A percentile compares a stretch with the other conserved stretches of the same genome.
phyloP scores from a whole-genome alignment of 1,140 invertebrate genomes.

The Macrostomum lignano region DNA sequence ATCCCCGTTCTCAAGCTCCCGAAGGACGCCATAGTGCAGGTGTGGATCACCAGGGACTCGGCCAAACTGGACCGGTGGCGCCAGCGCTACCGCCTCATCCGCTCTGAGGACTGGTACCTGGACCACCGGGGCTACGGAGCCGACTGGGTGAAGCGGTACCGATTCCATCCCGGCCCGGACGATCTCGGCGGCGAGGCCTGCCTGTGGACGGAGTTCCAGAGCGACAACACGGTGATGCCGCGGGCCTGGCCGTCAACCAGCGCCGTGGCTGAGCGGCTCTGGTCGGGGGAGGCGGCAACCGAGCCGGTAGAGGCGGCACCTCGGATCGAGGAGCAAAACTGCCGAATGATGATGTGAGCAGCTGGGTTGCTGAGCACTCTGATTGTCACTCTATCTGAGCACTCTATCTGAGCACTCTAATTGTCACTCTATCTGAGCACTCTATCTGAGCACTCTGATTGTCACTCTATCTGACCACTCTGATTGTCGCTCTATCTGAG shows the following conservation, averaged over 20 bases:
- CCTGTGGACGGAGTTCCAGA: conserved; percentile 62
- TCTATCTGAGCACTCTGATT: too few species aligned
- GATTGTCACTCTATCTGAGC: too few species aligned
- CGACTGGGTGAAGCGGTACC: conserved; percentile 13
- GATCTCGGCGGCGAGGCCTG: conserved; percentile 56
- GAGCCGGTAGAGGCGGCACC: too few species aligned
- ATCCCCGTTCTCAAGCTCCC: background rate
- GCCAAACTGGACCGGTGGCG: conserved; percentile 16
- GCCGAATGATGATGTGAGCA: too few species aligned
- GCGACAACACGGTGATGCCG: conserved; percentile 33
- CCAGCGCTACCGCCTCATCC: conserved; percentile 14
- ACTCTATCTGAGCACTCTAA: too few species aligned
- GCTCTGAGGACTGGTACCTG: conserved; percentile 21
- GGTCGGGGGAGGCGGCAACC: too few species aligned
- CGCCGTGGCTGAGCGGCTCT: too few species aligned
- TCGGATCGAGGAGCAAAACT: too few species aligned
- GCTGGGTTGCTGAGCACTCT: too few species aligned
- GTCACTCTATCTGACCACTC: too few species aligned
- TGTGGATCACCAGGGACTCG: conserved; percentile 19
- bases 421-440: too few species aligned
- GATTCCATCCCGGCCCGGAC: conserved; percentile 1
- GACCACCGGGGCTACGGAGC: conserved; percentile 20
- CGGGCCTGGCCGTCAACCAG: conserved; percentile 13
- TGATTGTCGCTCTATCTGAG: too few species aligned
- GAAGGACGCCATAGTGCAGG: conserved; percentile 11